Base-by-base conservation (phyloP, 2,113 vertebrate species). In the Dipodomys stephensi region DNA sequence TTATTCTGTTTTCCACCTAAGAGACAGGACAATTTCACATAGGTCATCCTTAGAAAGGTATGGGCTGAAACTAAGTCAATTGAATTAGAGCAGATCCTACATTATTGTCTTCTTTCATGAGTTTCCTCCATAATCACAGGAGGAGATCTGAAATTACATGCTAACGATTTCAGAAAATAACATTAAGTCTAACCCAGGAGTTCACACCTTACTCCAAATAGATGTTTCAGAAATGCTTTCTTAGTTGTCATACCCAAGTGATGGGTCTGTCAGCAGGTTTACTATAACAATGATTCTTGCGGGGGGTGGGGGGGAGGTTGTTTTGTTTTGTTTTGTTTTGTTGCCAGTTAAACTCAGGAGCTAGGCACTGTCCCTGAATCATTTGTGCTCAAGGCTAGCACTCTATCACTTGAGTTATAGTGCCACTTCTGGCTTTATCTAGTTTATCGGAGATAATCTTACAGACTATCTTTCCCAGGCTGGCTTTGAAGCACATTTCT, bases 111-210 rank as follows among this genome's bases (percentile, higher is more conserved):
- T 74, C 46, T 67, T 90, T 82, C 39, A 88, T 53, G 15, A 93
- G 2, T 1, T 62, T 39, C 4, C 85, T 85, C 16, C 15, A 85
- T 25, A 90, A 90, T 77, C 23, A 71, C 62, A 91, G 49, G 86
- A 73, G 28, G 82, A 30, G 78, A 5, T 88, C 79, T 73, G 39
- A 92, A 88, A 82, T 77, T 87, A 88, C 89, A 78, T 82, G 30
- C 76, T 87, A 84, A 84, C 22, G 6, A 87, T 84, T 90, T 87
- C 57, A 49, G 65, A 87, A 73, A 81, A 94, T 11, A 84, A 6
- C 27, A 77, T 12, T 80, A 94, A 83, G 4, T 23, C 74, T 8
- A 68, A 7, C 19, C 12, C 30, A 15, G 68, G 12, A 88, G 23
- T 73, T 20, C 11, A 86, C 19, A 64, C 2, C 4, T 91, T 46